These are phyloP conservation scores for Drosophila sp. DNA, from an alignment of 1,140 invertebrate species.

Conservation along the genomic window DNA sequence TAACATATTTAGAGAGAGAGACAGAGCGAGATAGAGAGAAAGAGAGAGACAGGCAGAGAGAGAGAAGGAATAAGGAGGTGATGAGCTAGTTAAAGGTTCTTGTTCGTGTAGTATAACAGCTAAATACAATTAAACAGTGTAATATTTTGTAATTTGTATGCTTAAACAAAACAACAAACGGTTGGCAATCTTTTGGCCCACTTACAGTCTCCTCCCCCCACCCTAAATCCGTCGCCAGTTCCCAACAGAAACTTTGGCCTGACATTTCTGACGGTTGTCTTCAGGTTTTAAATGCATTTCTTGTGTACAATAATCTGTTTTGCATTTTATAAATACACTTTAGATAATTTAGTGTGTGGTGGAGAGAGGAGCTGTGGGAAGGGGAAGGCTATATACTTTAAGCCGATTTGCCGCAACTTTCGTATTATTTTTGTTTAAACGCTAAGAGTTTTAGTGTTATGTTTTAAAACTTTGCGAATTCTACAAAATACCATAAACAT, in stretches of 20 bases:
- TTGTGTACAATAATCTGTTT: slow-evolving; percentile 24
- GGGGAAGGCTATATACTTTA: not conserved
- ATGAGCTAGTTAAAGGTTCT: slow-evolving; percentile 29
- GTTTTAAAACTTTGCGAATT: slow-evolving; percentile 47
- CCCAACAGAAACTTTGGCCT: not conserved
- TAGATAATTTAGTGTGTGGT: slow-evolving; percentile 1
- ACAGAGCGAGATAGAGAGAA: not conserved
- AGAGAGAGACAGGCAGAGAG: not conserved
- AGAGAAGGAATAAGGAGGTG: not conserved
- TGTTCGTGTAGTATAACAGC: slow-evolving; percentile 23
- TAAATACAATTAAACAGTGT: slow-evolving; percentile 40
- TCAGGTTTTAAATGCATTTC: slow-evolving; percentile 51
- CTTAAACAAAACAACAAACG: not conserved
- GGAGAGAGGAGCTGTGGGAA: not conserved
- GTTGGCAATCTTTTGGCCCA: not conserved
- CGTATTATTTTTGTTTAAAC: slow-evolving; percentile 4
- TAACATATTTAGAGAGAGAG: slow-evolving; percentile 29
- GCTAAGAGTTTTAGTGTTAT: slow-evolving; percentile 6
- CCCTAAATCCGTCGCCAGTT: not conserved
- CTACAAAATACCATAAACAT: slow-evolving; percentile 75
- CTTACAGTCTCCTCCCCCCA: not conserved
- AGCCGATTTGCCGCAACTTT: not conserved
- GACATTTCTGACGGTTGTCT: slow-evolving; percentile 20
- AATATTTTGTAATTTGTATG: slow-evolving; percentile 32
- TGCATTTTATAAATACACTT: slow-evolving; percentile 26